These are phyloP conservation scores for Corvus moneduloides DNA, from an alignment of 2,113 vertebrate genomes.

Conservation along the genomic window DNA sequence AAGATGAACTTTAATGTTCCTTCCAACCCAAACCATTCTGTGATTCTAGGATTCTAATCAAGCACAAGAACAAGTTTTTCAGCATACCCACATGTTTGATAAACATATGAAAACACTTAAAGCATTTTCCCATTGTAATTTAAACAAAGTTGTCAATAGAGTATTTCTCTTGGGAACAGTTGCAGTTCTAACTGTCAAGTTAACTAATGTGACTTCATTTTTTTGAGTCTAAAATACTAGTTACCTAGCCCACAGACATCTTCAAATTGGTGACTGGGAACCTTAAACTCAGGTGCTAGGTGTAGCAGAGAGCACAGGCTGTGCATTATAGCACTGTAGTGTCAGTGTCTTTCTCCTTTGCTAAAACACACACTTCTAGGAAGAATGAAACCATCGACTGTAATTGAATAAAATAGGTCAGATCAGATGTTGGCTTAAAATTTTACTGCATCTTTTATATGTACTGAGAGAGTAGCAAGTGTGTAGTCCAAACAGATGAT, in stretches of 20 bases:
- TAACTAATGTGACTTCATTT: not conserved
- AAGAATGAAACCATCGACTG: not conserved
- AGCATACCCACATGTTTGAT: accelerated
- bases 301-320: not conserved
- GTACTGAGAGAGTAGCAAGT: not conserved
- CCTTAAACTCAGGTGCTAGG: not conserved
- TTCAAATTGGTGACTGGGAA: not conserved
- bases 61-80: not conserved
- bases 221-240: not conserved
- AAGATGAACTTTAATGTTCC: not conserved
- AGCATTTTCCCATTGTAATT: not conserved
- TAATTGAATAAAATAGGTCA: not conserved
- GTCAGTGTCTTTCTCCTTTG: not conserved
- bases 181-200: not conserved
- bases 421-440: not conserved
- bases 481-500: not conserved
- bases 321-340: not conserved
- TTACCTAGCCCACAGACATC: not conserved
- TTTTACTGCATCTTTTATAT: not conserved
- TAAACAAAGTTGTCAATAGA: not conserved
- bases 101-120: not conserved
- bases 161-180: not conserved
- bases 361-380: not conserved
- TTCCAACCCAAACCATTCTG: not conserved
- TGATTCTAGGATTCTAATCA: not conserved